Evolutionary conservation across 2,113 vertebrate genomes (phyloP).

Genomic region (Lepus europaeus): DNA sequence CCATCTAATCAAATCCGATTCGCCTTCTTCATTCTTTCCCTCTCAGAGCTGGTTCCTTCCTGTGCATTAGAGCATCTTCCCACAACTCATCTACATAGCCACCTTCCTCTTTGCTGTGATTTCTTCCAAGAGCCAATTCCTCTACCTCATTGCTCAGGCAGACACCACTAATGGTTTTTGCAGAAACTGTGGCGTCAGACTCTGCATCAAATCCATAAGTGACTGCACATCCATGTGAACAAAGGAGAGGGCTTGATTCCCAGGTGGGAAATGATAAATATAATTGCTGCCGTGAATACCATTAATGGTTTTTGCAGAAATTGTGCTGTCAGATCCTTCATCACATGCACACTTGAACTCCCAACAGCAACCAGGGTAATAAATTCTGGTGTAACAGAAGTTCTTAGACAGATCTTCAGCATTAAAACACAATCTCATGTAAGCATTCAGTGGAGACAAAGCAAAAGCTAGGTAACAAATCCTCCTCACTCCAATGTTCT

Average conservation of each 20-base stretch:
- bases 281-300: conserved; percentile 76
- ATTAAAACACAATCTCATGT: conserved; percentile 47
- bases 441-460: conserved; percentile 16
- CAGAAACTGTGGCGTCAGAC: conserved; percentile 78
- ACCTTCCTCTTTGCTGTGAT: conserved; percentile 65
- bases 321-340: conserved; percentile 58
- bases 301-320: conserved; percentile 81
- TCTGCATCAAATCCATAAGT: conserved; percentile 67
- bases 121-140: conserved; percentile 63
- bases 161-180: conserved; percentile 82
- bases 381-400: conserved; percentile 57
- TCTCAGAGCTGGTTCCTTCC: conserved; percentile 62
- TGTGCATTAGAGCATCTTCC: conserved; percentile 50
- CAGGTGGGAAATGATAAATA: conserved; percentile 75
- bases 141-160: conserved; percentile 69
- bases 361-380: conserved; percentile 55
- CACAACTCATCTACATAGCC: conserved; percentile 62
- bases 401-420: conserved; percentile 3
- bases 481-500: background rate
- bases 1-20: background rate
- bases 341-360: conserved; percentile 55
- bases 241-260: conserved; percentile 58
- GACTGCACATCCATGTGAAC: conserved; percentile 57
- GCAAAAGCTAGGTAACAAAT: conserved; percentile 50
- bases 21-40: background rate